Evolutionary conservation across 2,797 vertebrate genomes (phyloP), one percentile per base, ranked within the genome.

Genomic region (Tragopan temminckii): DNA sequence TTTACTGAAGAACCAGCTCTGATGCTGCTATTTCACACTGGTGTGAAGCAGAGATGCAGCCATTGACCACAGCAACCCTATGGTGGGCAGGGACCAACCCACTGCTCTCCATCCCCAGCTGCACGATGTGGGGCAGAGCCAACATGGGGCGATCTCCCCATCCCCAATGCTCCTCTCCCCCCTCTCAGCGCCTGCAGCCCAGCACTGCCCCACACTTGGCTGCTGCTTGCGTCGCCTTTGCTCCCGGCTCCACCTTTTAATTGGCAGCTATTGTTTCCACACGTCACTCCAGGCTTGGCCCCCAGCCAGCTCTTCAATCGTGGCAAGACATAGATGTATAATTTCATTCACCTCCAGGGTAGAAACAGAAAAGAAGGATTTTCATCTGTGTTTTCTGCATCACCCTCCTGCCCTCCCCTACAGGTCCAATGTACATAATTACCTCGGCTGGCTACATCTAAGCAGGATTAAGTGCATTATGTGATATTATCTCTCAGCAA

Each of bases 281-380:
- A 4, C 57, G 23, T 13, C 21, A 85, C 63, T 85, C 43, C 81
- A 82, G 79, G 61, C 42, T 72, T 92, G 96, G 93, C 24, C 36
- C 63, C 24, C 5, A 0, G 29, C 80, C 95, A 94, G 93, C 38
- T 38, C 52, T 63, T 88, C 89, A 64, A 3, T 88, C 89, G 13
- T 3, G 18, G 74, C 58, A 4, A 42, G 48, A 48, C 62, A 21
- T 0, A 42, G 63, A 43, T 63, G 16, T 31, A 52, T 43, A 6
- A 89, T 80, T 91, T 40, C 79, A 31, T 40, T 79, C 27, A 6
- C 61, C 67, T 68, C 35, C 74, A 35, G 70, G 83, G 57, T 10
- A 75, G 53, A 62, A 92, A 90, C 55, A 76, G 93, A 58, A 88
- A 79, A 67, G 23, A 7, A 23, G 61, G 85, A 59, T 88, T 89